Evolutionary conservation across 2,797 vertebrate genomes (phyloP).

Genomic region (Podarcis lilfordi): DNA sequence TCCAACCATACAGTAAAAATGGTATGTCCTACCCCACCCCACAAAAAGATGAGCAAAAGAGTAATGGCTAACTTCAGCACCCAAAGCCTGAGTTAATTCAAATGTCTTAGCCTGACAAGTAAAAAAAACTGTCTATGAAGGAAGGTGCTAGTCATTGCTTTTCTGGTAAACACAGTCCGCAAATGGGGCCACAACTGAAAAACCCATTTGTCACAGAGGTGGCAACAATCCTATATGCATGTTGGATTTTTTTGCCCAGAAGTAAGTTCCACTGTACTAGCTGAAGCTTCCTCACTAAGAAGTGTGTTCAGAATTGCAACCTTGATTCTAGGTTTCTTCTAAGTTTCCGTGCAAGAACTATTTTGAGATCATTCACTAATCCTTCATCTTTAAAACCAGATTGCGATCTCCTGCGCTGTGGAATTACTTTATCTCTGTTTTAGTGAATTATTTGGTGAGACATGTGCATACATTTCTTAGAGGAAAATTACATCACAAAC

Average conservation of each 20-base stretch:
- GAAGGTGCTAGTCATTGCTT: no score
- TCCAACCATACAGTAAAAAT: no score
- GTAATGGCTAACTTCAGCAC: no score
- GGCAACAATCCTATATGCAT: background rate
- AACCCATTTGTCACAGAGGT: background rate
- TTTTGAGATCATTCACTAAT: constrained; percentile 22
- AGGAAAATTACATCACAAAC: background rate
- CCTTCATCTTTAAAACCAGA: background rate
- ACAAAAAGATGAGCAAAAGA: no score
- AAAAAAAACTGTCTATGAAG: no score
- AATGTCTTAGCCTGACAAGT: no score
- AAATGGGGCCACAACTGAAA: no score
- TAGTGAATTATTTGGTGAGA: background rate
- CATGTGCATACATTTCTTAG: background rate
- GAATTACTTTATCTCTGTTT: background rate
- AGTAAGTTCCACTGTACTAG: background rate
- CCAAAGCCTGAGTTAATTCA: no score
- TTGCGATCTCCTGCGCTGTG: constrained; percentile 5
- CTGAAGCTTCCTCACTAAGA: background rate
- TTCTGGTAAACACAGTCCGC: no score
- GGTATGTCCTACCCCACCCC: no score
- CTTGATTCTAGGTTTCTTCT: background rate
- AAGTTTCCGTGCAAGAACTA: background rate
- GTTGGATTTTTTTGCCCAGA: background rate
- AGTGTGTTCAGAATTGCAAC: background rate